Evolutionary conservation across 2,888 invertebrate species (phyloP).

Genomic region (Troglohyphantes excavatus): DNA sequence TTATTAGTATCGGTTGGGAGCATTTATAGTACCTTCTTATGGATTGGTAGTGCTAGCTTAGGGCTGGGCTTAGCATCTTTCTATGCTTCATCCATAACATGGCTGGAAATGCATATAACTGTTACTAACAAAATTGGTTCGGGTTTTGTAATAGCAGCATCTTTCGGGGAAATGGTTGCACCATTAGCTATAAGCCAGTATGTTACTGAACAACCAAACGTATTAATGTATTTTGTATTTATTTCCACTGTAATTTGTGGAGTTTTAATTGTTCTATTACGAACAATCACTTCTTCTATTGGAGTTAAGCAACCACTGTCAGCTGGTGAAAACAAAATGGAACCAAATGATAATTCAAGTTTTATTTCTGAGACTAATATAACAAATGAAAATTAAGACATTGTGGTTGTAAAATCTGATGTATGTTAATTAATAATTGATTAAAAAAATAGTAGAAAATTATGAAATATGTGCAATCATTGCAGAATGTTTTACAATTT

Average conservation of each 20-base stretch:
- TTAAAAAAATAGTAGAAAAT: too few species aligned
- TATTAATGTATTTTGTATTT: slow-evolving; percentile 70
- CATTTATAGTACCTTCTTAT: slow-evolving; percentile 50
- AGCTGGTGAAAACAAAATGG: not conserved
- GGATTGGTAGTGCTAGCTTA: slow-evolving; percentile 71
- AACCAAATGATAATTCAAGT: not conserved
- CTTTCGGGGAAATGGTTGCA: slow-evolving; percentile 79
- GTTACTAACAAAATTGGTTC: slow-evolving; percentile 77
- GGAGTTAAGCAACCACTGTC: slow-evolving; percentile 19
- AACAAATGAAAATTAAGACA: too few species aligned
- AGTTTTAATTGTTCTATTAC: slow-evolving; percentile 48
- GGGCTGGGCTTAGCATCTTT: slow-evolving; percentile 78
- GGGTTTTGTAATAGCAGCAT: slow-evolving; percentile 75
- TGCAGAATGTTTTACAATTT: too few species aligned
- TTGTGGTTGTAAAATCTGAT: too few species aligned
- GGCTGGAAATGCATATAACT: slow-evolving; percentile 72
- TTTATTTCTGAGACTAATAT: not conserved
- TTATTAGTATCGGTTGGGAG: slow-evolving; percentile 60
- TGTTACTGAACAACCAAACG: slow-evolving; percentile 68
- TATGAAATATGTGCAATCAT: too few species aligned
- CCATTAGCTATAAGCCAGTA: slow-evolving; percentile 79
- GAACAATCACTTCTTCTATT: slow-evolving; percentile 1
- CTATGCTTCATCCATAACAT: slow-evolving; percentile 76
- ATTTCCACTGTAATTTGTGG: slow-evolving; percentile 32
- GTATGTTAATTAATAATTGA: too few species aligned